Percentiles rank a stretch among this genome's conserved stretches.
These are phyloP conservation scores for Grus americana DNA, from an alignment of 2,113 vertebrate species.

Conservation along the genomic window DNA sequence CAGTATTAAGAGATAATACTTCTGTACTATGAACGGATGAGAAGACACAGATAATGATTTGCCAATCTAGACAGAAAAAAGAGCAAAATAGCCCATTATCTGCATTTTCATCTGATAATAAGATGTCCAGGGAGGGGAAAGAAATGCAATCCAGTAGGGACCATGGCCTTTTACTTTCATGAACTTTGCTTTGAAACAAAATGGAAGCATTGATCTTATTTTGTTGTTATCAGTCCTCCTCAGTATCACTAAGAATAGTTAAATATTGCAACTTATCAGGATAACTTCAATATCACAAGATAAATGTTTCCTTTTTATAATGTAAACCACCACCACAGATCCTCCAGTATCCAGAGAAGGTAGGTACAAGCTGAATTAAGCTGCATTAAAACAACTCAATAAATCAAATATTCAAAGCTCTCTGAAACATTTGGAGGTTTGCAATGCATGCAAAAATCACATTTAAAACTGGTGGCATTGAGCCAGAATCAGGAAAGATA, in stretches of 20 bases:
- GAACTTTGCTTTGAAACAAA: constrained; percentile 27
- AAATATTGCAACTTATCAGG: neutral
- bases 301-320: neutral
- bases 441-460: neutral
- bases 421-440: neutral
- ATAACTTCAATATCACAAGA: neutral
- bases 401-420: constrained; percentile 16
- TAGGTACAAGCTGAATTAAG: neutral
- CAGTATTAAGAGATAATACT: neutral
- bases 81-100: neutral
- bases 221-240: neutral
- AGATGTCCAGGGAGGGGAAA: neutral
- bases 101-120: constrained; percentile 1
- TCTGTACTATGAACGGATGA: neutral
- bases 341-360: neutral
- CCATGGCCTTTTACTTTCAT: neutral
- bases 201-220: neutral
- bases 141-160: neutral
- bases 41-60: constrained; percentile 6
- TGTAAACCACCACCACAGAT: neutral
- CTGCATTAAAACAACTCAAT: neutral
- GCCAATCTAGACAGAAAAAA: neutral
- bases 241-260: neutral
- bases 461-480: neutral
- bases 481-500: neutral